Conservation (phyloP, 1,140 invertebrate genomes). For the Aphis craccivora region DNA sequence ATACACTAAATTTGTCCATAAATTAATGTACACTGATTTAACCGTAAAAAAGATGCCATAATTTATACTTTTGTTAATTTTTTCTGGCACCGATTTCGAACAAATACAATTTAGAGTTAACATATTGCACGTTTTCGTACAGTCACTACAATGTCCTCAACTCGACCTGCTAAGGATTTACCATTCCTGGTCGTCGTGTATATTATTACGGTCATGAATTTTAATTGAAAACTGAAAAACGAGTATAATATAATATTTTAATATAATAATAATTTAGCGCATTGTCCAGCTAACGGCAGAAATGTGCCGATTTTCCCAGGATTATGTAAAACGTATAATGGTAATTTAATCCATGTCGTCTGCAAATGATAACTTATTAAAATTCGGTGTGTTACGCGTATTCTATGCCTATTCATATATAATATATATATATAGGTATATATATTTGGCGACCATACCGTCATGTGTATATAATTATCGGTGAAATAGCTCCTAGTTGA, state of each 20-base stretch:
- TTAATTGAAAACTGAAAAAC: background rate
- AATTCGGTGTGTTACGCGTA: background rate
- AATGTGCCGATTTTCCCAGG: slow-evolving; percentile 41
- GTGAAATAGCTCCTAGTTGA: background rate
- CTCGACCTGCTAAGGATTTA: background rate
- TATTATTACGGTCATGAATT: background rate
- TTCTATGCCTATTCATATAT: background rate
- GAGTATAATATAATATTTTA: background rate
- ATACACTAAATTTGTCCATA: too few species aligned
- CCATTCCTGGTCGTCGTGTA: background rate
- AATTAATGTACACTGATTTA: too few species aligned
- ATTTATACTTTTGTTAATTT: too few species aligned
- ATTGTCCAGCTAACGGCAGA: background rate
- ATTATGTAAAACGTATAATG: slow-evolving; percentile 40
- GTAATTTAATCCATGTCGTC: slow-evolving; percentile 33
- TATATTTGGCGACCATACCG: background rate
- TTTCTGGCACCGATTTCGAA: too few species aligned
- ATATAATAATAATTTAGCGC: background rate
- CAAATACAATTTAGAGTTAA: too few species aligned
- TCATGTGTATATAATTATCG: background rate
- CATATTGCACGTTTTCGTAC: too few species aligned
- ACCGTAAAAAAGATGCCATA: too few species aligned
- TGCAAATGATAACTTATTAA: slow-evolving; percentile 33
- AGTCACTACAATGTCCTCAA: too few species aligned
- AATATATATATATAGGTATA: background rate